These are phyloP conservation scores for Tachystola acroxantha DNA, from an alignment of 2,888 invertebrate species.

Conservation along the genomic window DNA sequence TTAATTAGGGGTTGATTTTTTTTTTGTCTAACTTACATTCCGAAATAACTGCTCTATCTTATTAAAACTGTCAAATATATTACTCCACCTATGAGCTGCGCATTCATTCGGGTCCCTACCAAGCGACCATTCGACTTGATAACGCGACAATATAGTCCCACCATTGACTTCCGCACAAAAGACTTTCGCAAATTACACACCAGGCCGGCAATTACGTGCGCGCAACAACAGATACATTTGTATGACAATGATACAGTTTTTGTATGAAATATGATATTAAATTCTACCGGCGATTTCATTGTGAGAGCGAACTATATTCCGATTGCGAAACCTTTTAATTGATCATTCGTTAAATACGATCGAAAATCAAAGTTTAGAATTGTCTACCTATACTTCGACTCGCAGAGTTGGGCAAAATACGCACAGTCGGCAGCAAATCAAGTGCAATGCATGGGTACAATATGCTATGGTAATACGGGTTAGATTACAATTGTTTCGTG, in stretches of 20 bases:
- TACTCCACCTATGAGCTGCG: slow-evolving; percentile 2
- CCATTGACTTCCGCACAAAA: slow-evolving; percentile 52
- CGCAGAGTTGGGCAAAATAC: too few relatives aligned
- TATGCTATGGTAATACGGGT: too few relatives aligned
- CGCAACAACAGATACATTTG: slow-evolving; percentile 74
- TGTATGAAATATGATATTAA: slow-evolving; percentile 56
- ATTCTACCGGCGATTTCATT: slow-evolving; percentile 14
- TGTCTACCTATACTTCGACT: too few relatives aligned
- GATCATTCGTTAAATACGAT: neutral
- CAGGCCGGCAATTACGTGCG: slow-evolving; percentile 59
- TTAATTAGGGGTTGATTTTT: too few relatives aligned
- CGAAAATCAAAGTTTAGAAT: too few relatives aligned
- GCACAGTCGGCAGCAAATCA: too few relatives aligned
- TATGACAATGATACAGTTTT: slow-evolving; percentile 69
- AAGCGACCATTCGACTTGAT: slow-evolving; percentile 29
- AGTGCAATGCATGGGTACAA: too few relatives aligned
- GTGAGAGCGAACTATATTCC: slow-evolving; percentile 8
- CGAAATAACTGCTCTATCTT: too few relatives aligned
- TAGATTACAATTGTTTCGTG: too few relatives aligned
- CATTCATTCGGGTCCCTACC: slow-evolving; percentile 26
- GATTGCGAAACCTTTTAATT: neutral
- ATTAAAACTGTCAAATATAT: slow-evolving; percentile 4
- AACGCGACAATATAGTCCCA: slow-evolving; percentile 34
- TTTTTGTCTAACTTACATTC: too few relatives aligned
- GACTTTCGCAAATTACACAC: slow-evolving; percentile 64